Base-by-base conservation (phyloP, 2,113 vertebrate species). In the Excalfactoria chinensis region DNA sequence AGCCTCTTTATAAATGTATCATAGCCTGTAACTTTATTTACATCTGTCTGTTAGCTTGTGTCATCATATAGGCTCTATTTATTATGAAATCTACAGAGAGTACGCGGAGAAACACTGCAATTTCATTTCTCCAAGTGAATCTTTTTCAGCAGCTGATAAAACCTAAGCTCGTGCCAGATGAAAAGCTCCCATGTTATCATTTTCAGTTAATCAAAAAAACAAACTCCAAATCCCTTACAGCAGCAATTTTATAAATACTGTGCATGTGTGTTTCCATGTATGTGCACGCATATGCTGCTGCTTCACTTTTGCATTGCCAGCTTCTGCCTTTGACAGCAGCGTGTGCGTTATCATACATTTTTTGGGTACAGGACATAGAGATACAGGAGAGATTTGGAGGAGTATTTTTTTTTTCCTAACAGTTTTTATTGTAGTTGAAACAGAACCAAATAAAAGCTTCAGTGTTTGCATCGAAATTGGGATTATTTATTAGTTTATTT, bases 151-250 rank as follows among this genome's bases (percentile, higher is more conserved):
- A 95, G 96, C 90, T 84, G 84, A 84, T 78, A 91, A 95, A 97
- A 96, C 79, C 77, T 80, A 82, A 74, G 63, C 64, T 89, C 72
- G 56, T 80, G 86, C 90, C 95, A 95, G 90, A 90, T 95, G 84
- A 91, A 19, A 82, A 88, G 80, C 72, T 96, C 77, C 89, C 64
- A 35, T 97, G 95, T 97, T 98, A 97, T 97, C 83, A 41, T 96
- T 96, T 97, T 92, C 93, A 97, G 93, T 96, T 97, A 95, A 97
- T 97, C 97, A 92, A 94, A 95, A 97, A 97, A 98, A 97, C 92
- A 97, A 97, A 94, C 5, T n/a, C 69, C 40, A 40, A 68, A 90
- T 94, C 91, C 64, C 94, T 96, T 91, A 88, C 79, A 84, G 96
- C 7, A 15, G 53, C 34, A 56, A 83, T 70, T 92, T 87, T 93